These are phyloP conservation scores for Phylloscopus trochiloides DNA, from an alignment of 2,113 vertebrate species.

Conservation along the genomic window DNA sequence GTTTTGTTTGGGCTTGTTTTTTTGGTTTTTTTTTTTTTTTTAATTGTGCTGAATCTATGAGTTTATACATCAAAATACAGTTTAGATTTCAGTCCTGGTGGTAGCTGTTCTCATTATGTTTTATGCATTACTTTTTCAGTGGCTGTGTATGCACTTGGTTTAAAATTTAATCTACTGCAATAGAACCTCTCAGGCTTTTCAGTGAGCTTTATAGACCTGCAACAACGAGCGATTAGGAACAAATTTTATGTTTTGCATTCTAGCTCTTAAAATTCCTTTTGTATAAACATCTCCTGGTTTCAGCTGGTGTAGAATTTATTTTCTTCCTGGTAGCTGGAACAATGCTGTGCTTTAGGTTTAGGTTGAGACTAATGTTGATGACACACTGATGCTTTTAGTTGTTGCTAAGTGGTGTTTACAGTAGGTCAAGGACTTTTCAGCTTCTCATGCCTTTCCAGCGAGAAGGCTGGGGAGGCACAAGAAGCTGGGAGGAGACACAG, in stretches of 20 bases:
- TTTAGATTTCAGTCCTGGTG: neutral
- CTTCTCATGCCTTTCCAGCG: accelerated
- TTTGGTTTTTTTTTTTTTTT: too few relatives aligned
- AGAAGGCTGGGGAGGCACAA: neutral
- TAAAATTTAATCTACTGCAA: neutral
- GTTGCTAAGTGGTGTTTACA: neutral
- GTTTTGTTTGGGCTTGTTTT: neutral
- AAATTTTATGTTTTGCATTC: neutral
- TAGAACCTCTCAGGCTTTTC: neutral
- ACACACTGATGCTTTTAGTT: neutral
- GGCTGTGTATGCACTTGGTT: neutral
- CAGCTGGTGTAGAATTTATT: neutral
- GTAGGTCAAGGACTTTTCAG: neutral
- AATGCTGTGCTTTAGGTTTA: neutral
- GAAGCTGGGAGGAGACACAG: neutral
- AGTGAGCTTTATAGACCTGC: neutral
- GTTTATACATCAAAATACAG: neutral
- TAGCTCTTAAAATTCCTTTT: neutral
- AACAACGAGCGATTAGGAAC: neutral
- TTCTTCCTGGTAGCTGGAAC: neutral
- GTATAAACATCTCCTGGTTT: neutral
- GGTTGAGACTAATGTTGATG: neutral
- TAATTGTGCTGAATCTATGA: neutral
- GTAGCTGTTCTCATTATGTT: neutral
- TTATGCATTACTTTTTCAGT: slow-evolving; percentile 23